Percentiles rank a stretch among this genome's conserved stretches.
phyloP scores from a whole-genome alignment of 1,140 invertebrate genomes.

The Procambarus clarkii region DNA sequence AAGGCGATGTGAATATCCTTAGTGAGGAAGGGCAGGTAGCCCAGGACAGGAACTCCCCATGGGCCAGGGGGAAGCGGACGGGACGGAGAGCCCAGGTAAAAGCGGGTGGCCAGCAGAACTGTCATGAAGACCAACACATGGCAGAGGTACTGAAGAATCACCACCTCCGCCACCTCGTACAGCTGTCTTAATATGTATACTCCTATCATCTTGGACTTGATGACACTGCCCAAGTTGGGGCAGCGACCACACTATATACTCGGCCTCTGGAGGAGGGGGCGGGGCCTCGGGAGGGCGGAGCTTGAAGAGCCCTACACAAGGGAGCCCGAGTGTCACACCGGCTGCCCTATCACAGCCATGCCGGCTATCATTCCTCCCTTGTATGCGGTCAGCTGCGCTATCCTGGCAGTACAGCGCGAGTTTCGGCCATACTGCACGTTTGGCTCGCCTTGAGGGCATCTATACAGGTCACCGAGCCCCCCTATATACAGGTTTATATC shows the following conservation, averaged over 20 bases:
- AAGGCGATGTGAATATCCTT: constrained; percentile 86
- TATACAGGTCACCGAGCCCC: too few species aligned
- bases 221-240: constrained; percentile 15
- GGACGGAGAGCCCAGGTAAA: background rate
- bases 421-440: too few species aligned
- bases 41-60: constrained; percentile 87
- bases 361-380: background rate
- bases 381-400: background rate
- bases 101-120: constrained; percentile 35
- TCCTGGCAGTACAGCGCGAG: background rate
- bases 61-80: constrained; percentile 84
- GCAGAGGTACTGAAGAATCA: constrained; percentile 29
- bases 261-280: constrained; percentile 11
- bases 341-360: background rate
- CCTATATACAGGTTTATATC: too few species aligned
- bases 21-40: constrained; percentile 87
- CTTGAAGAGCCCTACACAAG: background rate
- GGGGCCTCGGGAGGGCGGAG: background rate
- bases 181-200: constrained; percentile 17
- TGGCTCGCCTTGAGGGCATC: too few species aligned
- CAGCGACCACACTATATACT: background rate
- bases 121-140: constrained; percentile 44
- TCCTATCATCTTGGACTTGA: constrained; percentile 43
- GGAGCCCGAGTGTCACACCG: background rate
- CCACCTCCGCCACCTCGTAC: constrained; percentile 21